These are phyloP conservation scores for Operophtera brumata DNA, from an alignment of 2,888 invertebrate species.

Conservation along the genomic window DNA sequence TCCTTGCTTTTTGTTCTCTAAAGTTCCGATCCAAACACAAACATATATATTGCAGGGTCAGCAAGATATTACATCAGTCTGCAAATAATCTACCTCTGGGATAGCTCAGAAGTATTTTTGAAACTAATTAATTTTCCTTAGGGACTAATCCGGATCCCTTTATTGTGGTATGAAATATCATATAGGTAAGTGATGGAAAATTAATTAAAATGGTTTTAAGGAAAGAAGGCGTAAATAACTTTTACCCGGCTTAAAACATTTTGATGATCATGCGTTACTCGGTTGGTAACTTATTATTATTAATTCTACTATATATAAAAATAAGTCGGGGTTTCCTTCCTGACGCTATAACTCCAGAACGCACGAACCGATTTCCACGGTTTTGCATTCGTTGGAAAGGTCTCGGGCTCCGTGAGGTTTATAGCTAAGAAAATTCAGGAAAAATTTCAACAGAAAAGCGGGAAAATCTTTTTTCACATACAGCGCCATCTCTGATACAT, in stretches of 20 bases:
- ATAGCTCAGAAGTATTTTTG: conserved; percentile 1
- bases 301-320: too few species aligned
- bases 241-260: not conserved
- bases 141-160: conserved; percentile 26
- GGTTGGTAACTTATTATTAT: too few species aligned
- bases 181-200: not conserved
- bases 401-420: too few species aligned
- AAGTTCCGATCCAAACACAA: not conserved
- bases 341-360: too few species aligned
- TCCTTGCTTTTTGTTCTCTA: conserved; percentile 1
- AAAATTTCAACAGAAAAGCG: too few species aligned
- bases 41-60: not conserved
- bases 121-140: conserved; percentile 23
- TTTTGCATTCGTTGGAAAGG: too few species aligned
- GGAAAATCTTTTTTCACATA: too few species aligned
- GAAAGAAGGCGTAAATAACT: conserved; percentile 1
- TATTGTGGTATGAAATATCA: conserved; percentile 6
- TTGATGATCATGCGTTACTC: not conserved
- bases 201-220: conserved; percentile 6
- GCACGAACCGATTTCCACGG: too few species aligned
- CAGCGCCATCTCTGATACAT: too few species aligned
- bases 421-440: too few species aligned
- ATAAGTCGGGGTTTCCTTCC: too few species aligned
- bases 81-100: conserved; percentile 1
- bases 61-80: not conserved